Evolutionary conservation across 2,888 invertebrate genomes (phyloP).

Genomic region (Ganaspis brasiliensis): DNA sequence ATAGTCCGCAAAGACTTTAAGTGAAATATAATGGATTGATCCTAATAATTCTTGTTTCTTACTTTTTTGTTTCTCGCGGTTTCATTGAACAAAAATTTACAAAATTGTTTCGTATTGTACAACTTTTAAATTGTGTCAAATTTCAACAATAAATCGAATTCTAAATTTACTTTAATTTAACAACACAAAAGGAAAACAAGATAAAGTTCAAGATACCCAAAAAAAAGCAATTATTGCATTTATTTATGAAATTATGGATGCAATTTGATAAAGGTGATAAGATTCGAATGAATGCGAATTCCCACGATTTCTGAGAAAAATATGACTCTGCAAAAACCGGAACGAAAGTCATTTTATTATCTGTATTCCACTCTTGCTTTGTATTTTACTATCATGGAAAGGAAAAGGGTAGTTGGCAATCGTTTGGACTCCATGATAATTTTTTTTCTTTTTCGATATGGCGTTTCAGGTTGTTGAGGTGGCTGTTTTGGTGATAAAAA

Average conservation of each 20-base stretch:
- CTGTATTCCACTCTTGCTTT: slow-evolving; percentile 56
- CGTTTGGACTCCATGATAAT: slow-evolving; percentile 14
- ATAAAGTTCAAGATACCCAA: too few relatives aligned
- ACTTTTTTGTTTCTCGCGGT: too few relatives aligned
- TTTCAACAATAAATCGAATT: too few relatives aligned
- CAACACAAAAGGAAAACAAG: too few relatives aligned
- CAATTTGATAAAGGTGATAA: background rate
- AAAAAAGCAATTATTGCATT: background rate
- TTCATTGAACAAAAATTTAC: too few relatives aligned
- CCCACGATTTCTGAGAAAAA: slow-evolving; percentile 28
- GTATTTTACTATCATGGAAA: slow-evolving; percentile 46
- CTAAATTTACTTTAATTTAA: too few relatives aligned
- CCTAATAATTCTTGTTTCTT: too few relatives aligned
- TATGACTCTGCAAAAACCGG: slow-evolving; percentile 12
- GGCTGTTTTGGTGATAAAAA: slow-evolving; percentile 43
- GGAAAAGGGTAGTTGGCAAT: slow-evolving; percentile 45
- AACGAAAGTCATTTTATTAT: slow-evolving; percentile 55
- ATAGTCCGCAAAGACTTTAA: too few relatives aligned
- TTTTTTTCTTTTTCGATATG: slow-evolving; percentile 41
- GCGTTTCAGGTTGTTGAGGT: slow-evolving; percentile 44
- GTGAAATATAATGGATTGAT: too few relatives aligned
- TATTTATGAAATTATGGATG: background rate
- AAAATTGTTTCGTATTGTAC: too few relatives aligned
- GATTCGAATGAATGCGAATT: slow-evolving; percentile 4
- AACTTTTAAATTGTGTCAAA: too few relatives aligned